Base-by-base conservation (phyloP, 2,888 invertebrate genomes). In the Epinotia brunnichana region DNA sequence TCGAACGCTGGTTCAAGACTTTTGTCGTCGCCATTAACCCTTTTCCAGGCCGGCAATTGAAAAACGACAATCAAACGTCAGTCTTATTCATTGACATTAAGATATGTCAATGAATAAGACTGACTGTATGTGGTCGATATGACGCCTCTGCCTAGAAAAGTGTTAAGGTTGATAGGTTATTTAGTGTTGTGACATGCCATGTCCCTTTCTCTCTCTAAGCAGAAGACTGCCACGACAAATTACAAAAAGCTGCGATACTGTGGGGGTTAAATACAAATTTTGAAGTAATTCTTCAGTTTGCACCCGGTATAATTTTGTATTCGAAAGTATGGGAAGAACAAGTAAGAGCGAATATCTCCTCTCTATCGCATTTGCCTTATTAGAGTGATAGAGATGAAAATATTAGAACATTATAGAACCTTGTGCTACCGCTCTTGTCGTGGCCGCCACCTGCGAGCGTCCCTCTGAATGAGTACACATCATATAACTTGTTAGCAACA, bases 401-500 rank as follows among this genome's bases (percentile, higher is more conserved):
- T 48, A 48, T 48, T 44, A 0, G 11, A 41, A 41, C 41, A 13
- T n/a, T n/a, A n/a, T 41, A 13, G 15, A 15, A 15, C 13, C n/a
- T 48, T 13, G 7, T 48, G 15, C 7, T 48, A n/a, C n/a, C 48
- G 48, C 39, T n/a, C 56, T 56, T 66, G 53, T 75, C 72, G 74
- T 74, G 60, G 44, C 48, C 21, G 76, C 79, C 81, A 79, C 79
- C 82, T 82, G 84, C 62, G 84, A 82, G 82, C 82, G 81, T 84
- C 85, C 79, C 80, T 85, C 86, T 81, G 82, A 86, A 85, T 81
- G 88, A 87, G 82, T 90, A 90, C 85, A 90, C 85, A 89, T 87
- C 89, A 87, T 90, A 90, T 90, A 92, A 91, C 88, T 91, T 85
- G 89, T 84, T 88, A 92, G 92, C 91, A 93, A 91, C 92, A 93